These are phyloP conservation scores for Henricia sp. DNA, from an alignment of 53 echinoderm and acorn worm genomes.

Conservation along the genomic window DNA sequence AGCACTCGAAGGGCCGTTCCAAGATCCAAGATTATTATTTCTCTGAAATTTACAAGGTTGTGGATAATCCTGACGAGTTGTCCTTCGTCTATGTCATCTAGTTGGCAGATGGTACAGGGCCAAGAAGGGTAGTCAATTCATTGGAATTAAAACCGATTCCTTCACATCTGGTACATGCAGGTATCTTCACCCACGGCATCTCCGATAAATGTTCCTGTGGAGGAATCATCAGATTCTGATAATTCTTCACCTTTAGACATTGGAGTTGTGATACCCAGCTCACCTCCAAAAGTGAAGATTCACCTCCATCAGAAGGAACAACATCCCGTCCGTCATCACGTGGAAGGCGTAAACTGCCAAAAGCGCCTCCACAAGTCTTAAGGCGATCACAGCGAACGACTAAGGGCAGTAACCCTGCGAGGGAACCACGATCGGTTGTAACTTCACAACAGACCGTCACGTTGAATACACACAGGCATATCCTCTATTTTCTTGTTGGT, in stretches of 20 bases:
- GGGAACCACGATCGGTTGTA: not conserved
- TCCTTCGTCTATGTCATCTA: not conserved
- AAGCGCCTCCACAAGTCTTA: not conserved
- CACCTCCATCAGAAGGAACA: not conserved
- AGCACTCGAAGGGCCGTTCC: not conserved
- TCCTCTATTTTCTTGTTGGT: not conserved
- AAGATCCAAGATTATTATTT: constrained; percentile 3
- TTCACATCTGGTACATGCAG: not conserved
- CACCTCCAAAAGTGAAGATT: not conserved
- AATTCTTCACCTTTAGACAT: not conserved
- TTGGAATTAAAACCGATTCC: not conserved
- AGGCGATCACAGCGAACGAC: constrained; percentile 1
- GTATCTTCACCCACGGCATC: not conserved
- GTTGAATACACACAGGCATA: not conserved
- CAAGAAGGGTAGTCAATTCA: not conserved
- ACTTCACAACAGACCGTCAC: not conserved
- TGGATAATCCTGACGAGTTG: not conserved
- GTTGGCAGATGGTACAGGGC: not conserved
- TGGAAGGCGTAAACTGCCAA: not conserved
- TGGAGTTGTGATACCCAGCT: not conserved
- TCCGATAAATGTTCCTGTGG: not conserved
- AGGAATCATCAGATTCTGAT: not conserved
- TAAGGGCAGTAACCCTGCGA: not conserved
- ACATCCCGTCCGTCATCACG: too few relatives aligned
- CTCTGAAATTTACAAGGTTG: not conserved